These are phyloP conservation scores for Entomobrya multifasciata DNA, from an alignment of 2,888 invertebrate genomes.

Conservation along the genomic window DNA sequence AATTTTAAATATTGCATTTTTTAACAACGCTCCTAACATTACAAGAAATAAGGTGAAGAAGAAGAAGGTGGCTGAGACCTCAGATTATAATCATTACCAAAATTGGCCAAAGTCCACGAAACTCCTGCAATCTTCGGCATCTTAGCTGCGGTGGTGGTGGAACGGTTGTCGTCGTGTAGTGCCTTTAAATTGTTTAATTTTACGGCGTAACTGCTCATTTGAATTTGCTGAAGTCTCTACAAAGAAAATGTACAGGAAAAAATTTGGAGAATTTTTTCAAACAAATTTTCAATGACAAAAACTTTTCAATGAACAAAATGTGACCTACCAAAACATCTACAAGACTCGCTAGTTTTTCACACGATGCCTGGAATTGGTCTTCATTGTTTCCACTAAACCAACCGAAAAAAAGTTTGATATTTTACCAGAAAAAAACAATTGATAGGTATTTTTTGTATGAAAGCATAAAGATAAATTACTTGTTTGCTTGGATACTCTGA, in stretches of 20 bases:
- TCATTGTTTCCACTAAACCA: conserved; percentile 67
- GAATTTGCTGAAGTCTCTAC: conserved; percentile 54
- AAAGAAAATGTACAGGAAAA: conserved; percentile 46
- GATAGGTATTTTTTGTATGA: background rate
- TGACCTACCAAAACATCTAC: conserved; percentile 73
- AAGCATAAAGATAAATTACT: too few relatives aligned
- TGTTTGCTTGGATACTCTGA: conserved; percentile 66
- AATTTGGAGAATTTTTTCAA: too few relatives aligned
- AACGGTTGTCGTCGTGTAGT: conserved; percentile 57
- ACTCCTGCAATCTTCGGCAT: conserved; percentile 64
- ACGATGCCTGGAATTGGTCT: conserved; percentile 69
- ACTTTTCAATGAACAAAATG: too few relatives aligned
- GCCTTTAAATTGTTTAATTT: conserved; percentile 60
- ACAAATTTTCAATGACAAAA: background rate
- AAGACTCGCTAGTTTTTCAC: conserved; percentile 73
- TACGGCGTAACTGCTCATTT: conserved; percentile 43
- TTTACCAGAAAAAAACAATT: background rate
- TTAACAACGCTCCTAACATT: too few relatives aligned
- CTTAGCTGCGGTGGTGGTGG: background rate
- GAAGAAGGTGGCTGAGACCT: too few relatives aligned
- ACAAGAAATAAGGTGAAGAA: conserved; percentile 54
- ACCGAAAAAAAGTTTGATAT: background rate
- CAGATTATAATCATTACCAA: conserved; percentile 61
- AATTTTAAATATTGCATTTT: too few relatives aligned
- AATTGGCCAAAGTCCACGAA: conserved; percentile 66